Base-by-base conservation (phyloP, 2,113 vertebrate species). In the Apeltes quadracus region DNA sequence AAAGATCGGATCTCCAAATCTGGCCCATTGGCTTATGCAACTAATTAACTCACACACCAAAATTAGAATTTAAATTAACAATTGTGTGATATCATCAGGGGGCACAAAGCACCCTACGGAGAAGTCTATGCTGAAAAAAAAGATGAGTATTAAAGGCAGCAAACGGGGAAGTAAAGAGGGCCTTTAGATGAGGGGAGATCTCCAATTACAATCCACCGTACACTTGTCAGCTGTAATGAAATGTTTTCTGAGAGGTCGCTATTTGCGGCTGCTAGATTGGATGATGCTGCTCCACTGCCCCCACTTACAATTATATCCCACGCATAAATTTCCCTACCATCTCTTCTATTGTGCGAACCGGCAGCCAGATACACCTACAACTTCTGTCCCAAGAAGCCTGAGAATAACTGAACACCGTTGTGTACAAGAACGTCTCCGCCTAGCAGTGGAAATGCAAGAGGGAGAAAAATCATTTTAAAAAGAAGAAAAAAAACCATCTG, bases 191-290 rank as follows among this genome's bases (percentile, higher is more conserved):
- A 82, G 87, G 82, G 87, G 91, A 90, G 90, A 89, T 91, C 90
- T 91, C 91, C 90, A 92, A 92, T 93, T 92, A 92, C 90, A 89
- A 92, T 88, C 87, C 84, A 65, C 63, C 79, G 83, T 90, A 90
- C 88, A 88, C 84, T 91, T 92, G 90, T 92, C 92, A 93, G 90
- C 88, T 86, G 90, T 92, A 94, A 94, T 93, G 91, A 93, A 92
- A 93, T 92, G 90, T 92, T 90, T 91, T 85, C 85, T 81, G 87
- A 87, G 83, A 84, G 79, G 82, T 84, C 84, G 83, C 88, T 74
- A 89, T 90, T 91, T 87, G 90, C 84, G 83, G 77, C 85, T 86
- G 74, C 65, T 82, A 86, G 87, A 91, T 88, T 81, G 88, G 82
- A 83, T 78, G 84, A 81, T 81, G 84, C 79, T 83, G 85, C 88